Conservation (phyloP, 2,113 vertebrate species). For the Xyrauchen texanus region DNA sequence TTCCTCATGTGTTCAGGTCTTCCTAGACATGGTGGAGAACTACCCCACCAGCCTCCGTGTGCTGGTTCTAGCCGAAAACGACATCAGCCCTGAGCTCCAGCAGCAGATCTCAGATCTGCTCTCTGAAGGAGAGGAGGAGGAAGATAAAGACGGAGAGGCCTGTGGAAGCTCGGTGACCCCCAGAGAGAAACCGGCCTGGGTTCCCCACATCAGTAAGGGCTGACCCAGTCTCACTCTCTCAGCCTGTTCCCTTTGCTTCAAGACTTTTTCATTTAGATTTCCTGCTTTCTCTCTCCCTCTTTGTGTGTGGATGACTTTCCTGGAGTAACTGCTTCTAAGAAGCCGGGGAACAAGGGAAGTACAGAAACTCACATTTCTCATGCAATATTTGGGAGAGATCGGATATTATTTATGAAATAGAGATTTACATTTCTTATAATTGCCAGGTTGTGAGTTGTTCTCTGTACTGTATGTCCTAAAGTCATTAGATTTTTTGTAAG, state of each 20-base stretch:
- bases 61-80: conserved; percentile 89
- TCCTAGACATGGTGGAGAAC: conserved; percentile 96
- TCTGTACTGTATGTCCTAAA: conserved; percentile 16
- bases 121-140: conserved; percentile 91
- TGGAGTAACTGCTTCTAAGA: conserved; percentile 31
- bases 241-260: conserved; percentile 18
- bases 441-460: conserved; percentile 14
- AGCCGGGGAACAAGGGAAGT: conserved; percentile 31
- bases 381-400: conserved; percentile 24
- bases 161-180: conserved; percentile 64
- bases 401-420: conserved; percentile 21
- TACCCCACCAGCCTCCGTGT: conserved; percentile 90
- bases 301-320: conserved; percentile 39
- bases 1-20: conserved; percentile 75
- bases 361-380: conserved; percentile 25
- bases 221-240: conserved; percentile 49
- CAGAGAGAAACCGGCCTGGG: conserved; percentile 82
- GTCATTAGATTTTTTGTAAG: background rate
- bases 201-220: conserved; percentile 89
- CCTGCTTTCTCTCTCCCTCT: conserved; percentile 17
- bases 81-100: conserved; percentile 91
- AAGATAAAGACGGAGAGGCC: conserved; percentile 76
- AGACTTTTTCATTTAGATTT: conserved; percentile 27
- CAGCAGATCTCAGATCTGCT: conserved; percentile 94
- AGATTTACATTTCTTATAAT: background rate